These are phyloP conservation scores for Parauchenoglanis punctatus DNA, from an alignment of 2,797 vertebrate species.

Conservation along the genomic window DNA sequence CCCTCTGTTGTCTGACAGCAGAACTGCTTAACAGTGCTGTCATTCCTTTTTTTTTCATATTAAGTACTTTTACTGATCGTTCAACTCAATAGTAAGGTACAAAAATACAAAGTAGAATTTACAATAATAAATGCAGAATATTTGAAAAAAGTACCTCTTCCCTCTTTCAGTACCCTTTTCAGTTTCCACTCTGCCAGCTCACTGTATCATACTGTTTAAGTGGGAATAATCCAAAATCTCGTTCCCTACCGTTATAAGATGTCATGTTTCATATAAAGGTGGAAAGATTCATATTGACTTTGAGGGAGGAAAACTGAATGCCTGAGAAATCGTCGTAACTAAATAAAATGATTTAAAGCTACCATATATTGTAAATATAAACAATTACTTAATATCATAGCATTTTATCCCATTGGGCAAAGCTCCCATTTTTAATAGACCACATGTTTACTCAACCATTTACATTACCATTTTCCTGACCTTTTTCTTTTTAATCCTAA, in stretches of 20 bases:
- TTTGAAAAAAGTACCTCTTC: background rate
- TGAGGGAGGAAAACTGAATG: background rate
- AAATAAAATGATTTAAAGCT: background rate
- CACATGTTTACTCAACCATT: background rate
- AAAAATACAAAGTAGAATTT: background rate
- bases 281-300: background rate
- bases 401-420: too few species aligned
- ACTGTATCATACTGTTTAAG: background rate
- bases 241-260: background rate
- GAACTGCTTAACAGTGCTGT: background rate
- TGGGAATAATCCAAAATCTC: background rate
- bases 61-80: background rate
- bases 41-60: background rate
- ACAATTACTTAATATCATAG: background rate
- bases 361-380: too few species aligned
- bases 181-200: background rate
- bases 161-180: background rate
- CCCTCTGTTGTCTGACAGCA: conserved; percentile 43
- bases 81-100: background rate
- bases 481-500: background rate
- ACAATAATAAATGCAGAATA: background rate
- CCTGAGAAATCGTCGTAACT: background rate
- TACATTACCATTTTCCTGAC: background rate
- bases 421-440: too few species aligned
- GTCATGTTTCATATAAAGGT: background rate